These are phyloP conservation scores for Tetragnatha versicolor DNA, from an alignment of 1,140 invertebrate genomes.

Conservation along the genomic window DNA sequence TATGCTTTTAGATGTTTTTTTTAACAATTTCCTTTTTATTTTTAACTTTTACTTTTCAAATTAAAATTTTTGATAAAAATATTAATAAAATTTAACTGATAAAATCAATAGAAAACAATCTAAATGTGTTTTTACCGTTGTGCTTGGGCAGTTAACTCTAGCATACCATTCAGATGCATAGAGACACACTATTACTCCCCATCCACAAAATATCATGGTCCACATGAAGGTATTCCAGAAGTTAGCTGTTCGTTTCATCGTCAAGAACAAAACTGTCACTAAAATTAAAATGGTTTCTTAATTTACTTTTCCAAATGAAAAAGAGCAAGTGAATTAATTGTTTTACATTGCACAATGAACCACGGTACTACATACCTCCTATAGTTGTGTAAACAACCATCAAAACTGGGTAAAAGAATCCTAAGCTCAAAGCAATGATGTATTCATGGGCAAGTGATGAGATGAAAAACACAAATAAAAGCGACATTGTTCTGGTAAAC, in stretches of 20 bases:
- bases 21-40: too few species aligned
- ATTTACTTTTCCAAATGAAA: too few species aligned
- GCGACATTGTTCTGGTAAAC: constrained; percentile 44
- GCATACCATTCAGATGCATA: constrained; percentile 88
- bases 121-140: neutral
- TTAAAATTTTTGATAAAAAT: too few species aligned
- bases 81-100: too few species aligned
- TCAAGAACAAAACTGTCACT: constrained; percentile 69
- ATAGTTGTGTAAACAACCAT: constrained; percentile 65
- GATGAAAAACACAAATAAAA: constrained; percentile 64
- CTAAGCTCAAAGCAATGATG: constrained; percentile 63
- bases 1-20: too few species aligned
- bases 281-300: too few species aligned
- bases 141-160: constrained; percentile 74
- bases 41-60: too few species aligned
- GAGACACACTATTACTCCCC: constrained; percentile 76
- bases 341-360: too few species aligned
- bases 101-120: neutral
- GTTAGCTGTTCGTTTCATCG: constrained; percentile 64
- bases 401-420: constrained; percentile 66
- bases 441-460: constrained; percentile 68
- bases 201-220: constrained; percentile 77
- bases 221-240: constrained; percentile 81
- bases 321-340: too few species aligned
- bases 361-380: constrained; percentile 67